Base-by-base conservation (phyloP, 2,797 vertebrate species). In the Lagorchestes hirsutus region DNA sequence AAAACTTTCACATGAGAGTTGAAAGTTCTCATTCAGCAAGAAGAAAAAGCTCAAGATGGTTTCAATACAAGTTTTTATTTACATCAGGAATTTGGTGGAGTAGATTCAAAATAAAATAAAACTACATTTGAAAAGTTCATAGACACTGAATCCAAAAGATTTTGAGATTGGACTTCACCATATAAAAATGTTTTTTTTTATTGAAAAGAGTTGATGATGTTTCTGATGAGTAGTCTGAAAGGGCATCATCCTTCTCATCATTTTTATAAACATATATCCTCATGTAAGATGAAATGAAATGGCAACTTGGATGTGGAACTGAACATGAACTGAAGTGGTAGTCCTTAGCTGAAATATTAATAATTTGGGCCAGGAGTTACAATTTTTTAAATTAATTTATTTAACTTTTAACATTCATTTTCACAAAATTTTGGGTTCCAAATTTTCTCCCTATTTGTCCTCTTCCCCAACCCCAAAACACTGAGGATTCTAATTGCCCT, bases 401-500 rank as follows among this genome's bases (percentile, higher is more conserved):
- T 52, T 52, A 52, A 52, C 12, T 55, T 55, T 55, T 10, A 55
- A 2, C 54, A 55, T 55, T 55, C 1, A 55, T 55, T 55, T 55
- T 8, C 54, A 55, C 6, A 13, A 55, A 10, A 55, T 11, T 55
- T 55, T 55, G 54, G 12, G 1, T 55, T 55, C 1, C 54, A 55
- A 55, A 55, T 55, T 55, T 13, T 55, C 54, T 55, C 54, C 54
- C 54, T 1, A 55, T 55, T 8, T 55, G 10, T 55, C 11, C 12
- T 3, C 54, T 55, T 1, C 12, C 6, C 54, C 6, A 10, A 55
- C 54, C 13, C 54, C 54, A 55, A 55, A 14, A 55, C 2, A 14
- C 11, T 12, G 0, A 12, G 13, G 0, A 55, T 55, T 55, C 54
- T 55, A 2, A 0, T 55, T 55, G 6, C 6, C 12, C 6, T 2